Evolutionary conservation across 2,888 invertebrate species (phyloP).

Genomic region (Sesia bembeciformis): DNA sequence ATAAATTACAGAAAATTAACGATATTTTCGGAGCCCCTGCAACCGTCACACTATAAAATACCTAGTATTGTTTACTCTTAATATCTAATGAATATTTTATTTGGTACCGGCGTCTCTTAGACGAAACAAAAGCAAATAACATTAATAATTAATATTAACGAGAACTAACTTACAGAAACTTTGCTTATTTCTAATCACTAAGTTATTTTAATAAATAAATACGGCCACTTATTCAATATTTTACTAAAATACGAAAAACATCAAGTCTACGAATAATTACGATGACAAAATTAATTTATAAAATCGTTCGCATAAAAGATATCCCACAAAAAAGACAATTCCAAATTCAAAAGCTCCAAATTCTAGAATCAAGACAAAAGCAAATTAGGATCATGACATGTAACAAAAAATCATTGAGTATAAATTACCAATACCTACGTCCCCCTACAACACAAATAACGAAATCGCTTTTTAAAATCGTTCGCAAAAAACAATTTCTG

Average conservation of each 20-base stretch:
- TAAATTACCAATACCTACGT: no score
- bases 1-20: background rate
- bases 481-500: no score
- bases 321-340: background rate
- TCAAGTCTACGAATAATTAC: background rate
- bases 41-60: background rate
- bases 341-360: background rate
- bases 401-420: no score
- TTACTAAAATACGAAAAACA: background rate
- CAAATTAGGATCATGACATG: no score
- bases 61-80: background rate
- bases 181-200: background rate
- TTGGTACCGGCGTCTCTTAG: constrained; percentile 55
- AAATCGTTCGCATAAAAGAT: background rate
- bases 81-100: constrained; percentile 49
- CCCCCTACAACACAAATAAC: no score
- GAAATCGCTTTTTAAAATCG: no score
- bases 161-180: background rate
- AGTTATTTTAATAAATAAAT: constrained; percentile 12
- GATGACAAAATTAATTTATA: no score
- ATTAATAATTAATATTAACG: background rate
- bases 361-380: background rate
- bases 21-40: background rate
- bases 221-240: constrained; percentile 27
- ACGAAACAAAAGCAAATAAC: constrained; percentile 11